Base-by-base conservation (phyloP, 2,797 vertebrate genomes). In the Paratrypauchen microcephalus region DNA sequence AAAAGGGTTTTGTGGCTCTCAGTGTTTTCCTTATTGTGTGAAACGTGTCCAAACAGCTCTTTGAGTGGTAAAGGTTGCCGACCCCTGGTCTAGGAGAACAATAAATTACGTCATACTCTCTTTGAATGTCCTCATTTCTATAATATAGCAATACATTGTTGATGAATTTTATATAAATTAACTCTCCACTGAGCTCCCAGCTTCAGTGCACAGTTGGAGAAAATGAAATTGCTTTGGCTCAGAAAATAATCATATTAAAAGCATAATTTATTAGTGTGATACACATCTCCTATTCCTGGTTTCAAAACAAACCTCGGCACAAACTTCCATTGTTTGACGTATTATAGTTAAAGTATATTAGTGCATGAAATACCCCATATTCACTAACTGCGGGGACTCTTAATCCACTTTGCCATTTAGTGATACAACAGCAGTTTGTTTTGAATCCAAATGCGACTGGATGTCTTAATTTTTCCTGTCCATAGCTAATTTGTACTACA, bases 291-390 rank as follows among this genome's bases (percentile, higher is more conserved):
- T 62, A 0, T 7, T 74, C 64, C 70, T 57, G 62, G 66, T 55
- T 4, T 60, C 66, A 74, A 72, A 79, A 80, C 69, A 79, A 68
- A 70, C 60, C 65, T 57, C 32, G 57, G 69, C 56, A 72, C 69
- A 57, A 83, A 80, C 74, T 70, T 65, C 71, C n/a, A 9, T 28
- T 56, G 50, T 55, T 73, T 83, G 76, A 76, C 59, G 68, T 66
- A 68, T 75, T 71, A 67, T 66, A 71, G 62, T 75, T 82, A 74
- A 66, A 75, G 30, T 70, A 66, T 71, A 73, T 77, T 77, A 74
- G 26, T 32, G 66, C 68, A 71, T 82, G 65, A 80, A 87, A 79
- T 64, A 69, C 52, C 65, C 72, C 28, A 8, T 65, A 61, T 75
- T 81, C 61, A 60, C 75, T 85, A 68, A 19, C 73, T 52, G 62